Conservation (phyloP, 2,888 invertebrate genomes). For the Tridacna crocea region DNA sequence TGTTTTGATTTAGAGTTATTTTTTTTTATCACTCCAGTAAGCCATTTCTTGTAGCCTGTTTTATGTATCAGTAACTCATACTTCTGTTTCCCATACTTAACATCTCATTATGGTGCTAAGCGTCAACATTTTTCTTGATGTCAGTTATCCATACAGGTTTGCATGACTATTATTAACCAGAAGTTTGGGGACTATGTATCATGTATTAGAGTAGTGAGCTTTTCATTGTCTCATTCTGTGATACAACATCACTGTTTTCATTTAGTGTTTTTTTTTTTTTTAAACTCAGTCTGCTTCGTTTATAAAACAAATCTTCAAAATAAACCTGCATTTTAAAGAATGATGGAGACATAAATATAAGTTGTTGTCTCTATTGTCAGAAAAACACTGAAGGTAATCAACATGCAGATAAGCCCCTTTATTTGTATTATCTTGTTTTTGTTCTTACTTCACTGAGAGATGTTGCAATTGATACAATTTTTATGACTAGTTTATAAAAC, state of each 20-base stretch:
- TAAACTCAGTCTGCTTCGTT: too few species aligned
- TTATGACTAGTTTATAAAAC: too few species aligned
- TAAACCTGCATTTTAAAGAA: too few species aligned
- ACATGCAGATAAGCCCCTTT: too few species aligned
- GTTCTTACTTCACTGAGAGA: too few species aligned
- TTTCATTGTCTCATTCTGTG: slow-evolving; percentile 6
- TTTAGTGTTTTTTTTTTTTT: too few species aligned
- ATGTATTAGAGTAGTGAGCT: slow-evolving; percentile 34
- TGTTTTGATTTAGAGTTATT: slow-evolving; percentile 6
- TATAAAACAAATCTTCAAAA: too few species aligned
- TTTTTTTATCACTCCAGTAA: slow-evolving; percentile 2
- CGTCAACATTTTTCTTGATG: slow-evolving; percentile 4
- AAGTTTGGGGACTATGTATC: slow-evolving; percentile 38
- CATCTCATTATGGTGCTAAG: background rate
- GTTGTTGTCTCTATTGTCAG: too few species aligned
- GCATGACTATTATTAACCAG: slow-evolving; percentile 41
- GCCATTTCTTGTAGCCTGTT: background rate
- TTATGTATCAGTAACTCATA: background rate
- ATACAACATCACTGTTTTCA: background rate
- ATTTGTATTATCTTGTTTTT: too few species aligned
- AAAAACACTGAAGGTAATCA: too few species aligned
- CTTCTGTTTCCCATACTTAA: background rate
- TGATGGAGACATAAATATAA: too few species aligned
- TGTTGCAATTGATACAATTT: too few species aligned
- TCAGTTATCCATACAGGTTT: background rate